Conservation (phyloP, 2,888 invertebrate genomes). For the Trachelus stipa region DNA sequence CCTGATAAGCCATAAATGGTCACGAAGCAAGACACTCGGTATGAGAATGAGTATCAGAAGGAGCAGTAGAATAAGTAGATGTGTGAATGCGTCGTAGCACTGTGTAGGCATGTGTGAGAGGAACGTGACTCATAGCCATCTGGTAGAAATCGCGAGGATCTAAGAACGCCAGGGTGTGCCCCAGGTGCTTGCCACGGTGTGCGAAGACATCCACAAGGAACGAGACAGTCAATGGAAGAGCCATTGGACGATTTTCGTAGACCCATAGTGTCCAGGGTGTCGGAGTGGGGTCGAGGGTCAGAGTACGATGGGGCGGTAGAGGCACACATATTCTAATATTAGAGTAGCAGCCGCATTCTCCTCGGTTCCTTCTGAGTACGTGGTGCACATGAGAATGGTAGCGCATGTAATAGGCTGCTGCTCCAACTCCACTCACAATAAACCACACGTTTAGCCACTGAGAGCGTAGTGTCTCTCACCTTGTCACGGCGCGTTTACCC, state of each 20-base stretch:
- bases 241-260: background rate
- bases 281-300: background rate
- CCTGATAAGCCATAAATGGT: constrained; percentile 8
- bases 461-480: background rate
- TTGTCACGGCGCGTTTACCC: background rate
- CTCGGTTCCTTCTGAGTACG: background rate
- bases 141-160: constrained; percentile 27
- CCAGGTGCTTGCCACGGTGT: background rate
- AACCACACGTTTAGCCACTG: background rate
- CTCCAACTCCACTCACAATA: background rate
- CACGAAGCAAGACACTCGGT: constrained; percentile 5
- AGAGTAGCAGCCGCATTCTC: background rate
- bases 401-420: background rate
- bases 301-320: background rate
- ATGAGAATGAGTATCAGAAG: background rate
- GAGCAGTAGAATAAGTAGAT: background rate
- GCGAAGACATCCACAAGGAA: background rate
- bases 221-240: background rate
- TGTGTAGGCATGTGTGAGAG: constrained; percentile 30
- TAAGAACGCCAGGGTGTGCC: background rate
- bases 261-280: background rate
- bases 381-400: background rate
- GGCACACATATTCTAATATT: background rate
- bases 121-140: constrained; percentile 42
- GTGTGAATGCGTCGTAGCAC: background rate